Evolutionary conservation across 2,888 invertebrate genomes (phyloP).

Genomic region (Pheosia tremula): DNA sequence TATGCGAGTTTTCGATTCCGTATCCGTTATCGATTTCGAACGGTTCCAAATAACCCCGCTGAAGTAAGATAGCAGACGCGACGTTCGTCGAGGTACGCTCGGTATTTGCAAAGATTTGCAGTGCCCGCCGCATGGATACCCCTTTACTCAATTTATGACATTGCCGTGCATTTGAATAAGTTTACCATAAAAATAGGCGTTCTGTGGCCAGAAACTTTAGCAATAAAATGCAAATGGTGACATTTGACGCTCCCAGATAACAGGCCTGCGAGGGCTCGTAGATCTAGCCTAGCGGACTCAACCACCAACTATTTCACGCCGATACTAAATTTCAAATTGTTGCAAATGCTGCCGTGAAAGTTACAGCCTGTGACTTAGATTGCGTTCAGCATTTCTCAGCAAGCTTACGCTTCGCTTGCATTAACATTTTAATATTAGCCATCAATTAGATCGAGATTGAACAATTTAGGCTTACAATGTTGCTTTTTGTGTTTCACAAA

Average conservation of each 20-base stretch:
- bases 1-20: too few species aligned
- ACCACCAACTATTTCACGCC: conserved; percentile 15
- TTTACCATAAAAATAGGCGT: conserved; percentile 82
- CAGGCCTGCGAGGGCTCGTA: conserved; percentile 20
- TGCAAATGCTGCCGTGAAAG: conserved; percentile 11
- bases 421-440: too few species aligned
- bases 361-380: too few species aligned
- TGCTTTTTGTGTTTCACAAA: too few species aligned
- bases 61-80: conserved; percentile 30
- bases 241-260: conserved; percentile 62
- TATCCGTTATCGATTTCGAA: too few species aligned
- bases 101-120: conserved; percentile 54
- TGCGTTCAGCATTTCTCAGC: too few species aligned
- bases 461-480: too few species aligned
- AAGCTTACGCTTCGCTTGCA: too few species aligned
- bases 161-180: conserved; percentile 80
- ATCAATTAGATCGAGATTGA: too few species aligned
- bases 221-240: conserved; percentile 83
- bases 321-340: conserved; percentile 20
- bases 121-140: conserved; percentile 70
- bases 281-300: conserved; percentile 17
- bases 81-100: conserved; percentile 34
- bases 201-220: conserved; percentile 75
- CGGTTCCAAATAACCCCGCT: not conserved
- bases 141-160: conserved; percentile 79